These are phyloP conservation scores for Diplogasteroides magnus DNA, from an alignment of 1,140 invertebrate species.

Conservation along the genomic window DNA sequence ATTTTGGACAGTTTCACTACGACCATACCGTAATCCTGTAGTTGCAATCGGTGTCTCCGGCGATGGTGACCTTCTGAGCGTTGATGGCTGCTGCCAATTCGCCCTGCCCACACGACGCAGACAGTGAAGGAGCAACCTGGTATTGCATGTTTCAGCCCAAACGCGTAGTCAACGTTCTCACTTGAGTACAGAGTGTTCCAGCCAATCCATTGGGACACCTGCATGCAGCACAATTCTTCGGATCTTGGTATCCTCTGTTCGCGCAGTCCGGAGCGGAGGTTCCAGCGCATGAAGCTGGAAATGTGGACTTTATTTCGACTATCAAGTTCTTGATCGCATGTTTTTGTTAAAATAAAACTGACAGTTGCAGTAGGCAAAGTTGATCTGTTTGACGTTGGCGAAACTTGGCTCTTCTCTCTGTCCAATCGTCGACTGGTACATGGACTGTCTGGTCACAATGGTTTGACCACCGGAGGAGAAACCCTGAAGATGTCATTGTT, in stretches of 20 bases:
- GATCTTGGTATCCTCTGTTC: slow-evolving; percentile 25
- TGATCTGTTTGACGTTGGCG: slow-evolving; percentile 28
- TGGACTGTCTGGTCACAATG: slow-evolving; percentile 19
- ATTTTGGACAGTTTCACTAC: neutral
- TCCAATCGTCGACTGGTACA: slow-evolving; percentile 27
- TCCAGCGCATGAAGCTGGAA: slow-evolving; percentile 19
- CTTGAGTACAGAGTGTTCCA: slow-evolving; percentile 16
- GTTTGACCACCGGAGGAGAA: slow-evolving; percentile 17
- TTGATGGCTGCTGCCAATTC: slow-evolving; percentile 12
- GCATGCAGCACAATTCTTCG: slow-evolving; percentile 19
- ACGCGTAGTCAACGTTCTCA: too few species aligned
- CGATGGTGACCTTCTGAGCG: slow-evolving; percentile 10
- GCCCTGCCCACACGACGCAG: slow-evolving; percentile 5
- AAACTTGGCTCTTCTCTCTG: slow-evolving; percentile 23
- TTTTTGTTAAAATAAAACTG: too few species aligned
- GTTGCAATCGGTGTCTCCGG: slow-evolving; percentile 13
- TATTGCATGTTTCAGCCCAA: too few species aligned
- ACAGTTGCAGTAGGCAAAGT: slow-evolving; percentile 28
- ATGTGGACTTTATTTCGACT: neutral
- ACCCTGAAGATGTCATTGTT: slow-evolving; percentile 6
- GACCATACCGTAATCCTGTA: slow-evolving; percentile 18
- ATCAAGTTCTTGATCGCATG: neutral
- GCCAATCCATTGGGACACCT: slow-evolving; percentile 22
- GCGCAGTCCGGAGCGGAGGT: slow-evolving; percentile 1
- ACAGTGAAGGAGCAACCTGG: neutral